These are phyloP conservation scores for Lepas anatifera DNA, from an alignment of 2,888 invertebrate species.

Conservation along the genomic window DNA sequence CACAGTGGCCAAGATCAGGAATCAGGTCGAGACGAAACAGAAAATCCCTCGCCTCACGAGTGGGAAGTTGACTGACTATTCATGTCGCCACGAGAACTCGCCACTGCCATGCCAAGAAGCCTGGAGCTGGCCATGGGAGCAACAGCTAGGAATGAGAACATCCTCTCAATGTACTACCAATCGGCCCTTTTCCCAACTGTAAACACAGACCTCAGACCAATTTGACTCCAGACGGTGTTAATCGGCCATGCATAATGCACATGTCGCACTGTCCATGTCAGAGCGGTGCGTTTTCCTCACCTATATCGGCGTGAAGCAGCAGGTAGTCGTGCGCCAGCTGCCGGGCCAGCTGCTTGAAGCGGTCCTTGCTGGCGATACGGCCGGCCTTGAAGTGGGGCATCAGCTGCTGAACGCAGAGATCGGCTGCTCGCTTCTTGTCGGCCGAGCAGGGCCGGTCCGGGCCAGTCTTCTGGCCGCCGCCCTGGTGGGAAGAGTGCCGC, in stretches of 20 bases:
- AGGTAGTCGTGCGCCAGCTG: conserved; percentile 1
- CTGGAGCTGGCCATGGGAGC: no score
- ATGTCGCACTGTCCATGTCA: neutral
- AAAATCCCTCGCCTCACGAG: no score
- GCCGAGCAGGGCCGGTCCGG: neutral
- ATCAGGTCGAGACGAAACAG: no score
- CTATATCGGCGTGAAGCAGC: neutral
- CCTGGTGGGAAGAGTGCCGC: no score
- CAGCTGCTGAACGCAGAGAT: conserved; percentile 21
- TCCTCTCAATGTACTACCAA: neutral
- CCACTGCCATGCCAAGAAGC: no score
- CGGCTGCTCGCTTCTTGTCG: conserved; percentile 18
- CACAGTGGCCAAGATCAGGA: no score
- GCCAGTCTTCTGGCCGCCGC: no score
- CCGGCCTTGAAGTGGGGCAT: conserved; percentile 22
- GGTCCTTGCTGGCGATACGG: conserved; percentile 16
- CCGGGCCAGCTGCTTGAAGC: conserved; percentile 22
- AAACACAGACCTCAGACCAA: neutral
- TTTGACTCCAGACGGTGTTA: neutral
- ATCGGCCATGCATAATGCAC: neutral
- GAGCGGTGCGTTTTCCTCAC: neutral
- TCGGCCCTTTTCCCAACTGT: neutral
- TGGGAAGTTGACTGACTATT: no score
- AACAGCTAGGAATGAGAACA: neutral
- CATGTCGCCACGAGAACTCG: no score